Base-by-base conservation (phyloP, 2,888 invertebrate species). In the Athetis lepigone region DNA sequence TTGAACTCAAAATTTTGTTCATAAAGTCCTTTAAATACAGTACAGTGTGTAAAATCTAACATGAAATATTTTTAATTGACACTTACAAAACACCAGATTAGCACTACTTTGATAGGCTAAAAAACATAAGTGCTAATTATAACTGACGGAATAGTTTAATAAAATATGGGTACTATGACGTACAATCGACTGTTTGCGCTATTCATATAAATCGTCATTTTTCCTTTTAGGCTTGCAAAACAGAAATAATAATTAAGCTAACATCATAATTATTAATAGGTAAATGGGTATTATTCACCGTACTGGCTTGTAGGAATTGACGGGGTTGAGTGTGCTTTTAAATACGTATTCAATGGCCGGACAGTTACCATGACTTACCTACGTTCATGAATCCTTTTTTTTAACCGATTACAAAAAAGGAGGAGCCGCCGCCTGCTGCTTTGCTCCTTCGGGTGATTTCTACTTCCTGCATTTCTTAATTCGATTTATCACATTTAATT, bases 121-220 rank as follows among this genome's bases (percentile, higher is more conserved):
- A 25, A 13, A 2, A 7, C 11, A 1, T 2, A 16, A 27, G 11
- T 4, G 0, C 5, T 29, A 16, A 36, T 49, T 19, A 19, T 9
- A 19, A 37, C 19, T 37, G 42, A 42, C 18, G 27, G 42, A n/a
- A 37, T 56, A 11, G 3, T 39, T 54, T 45, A 39, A 19, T 11
- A 4, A 55, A 9, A 16, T 27, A 27, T 13, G n/a, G 4, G 19
- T 50, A 59, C 39, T 37, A 9, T 67, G 68, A 59, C 27, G 68
- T 23, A 9, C 33, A 16, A 2, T 36, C 11, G 18, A 33, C 27
- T 47, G 27, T 65, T 49, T 51, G 16, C 23, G n/a, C n/a, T n/a
- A n/a, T n/a, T n/a, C n/a, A n/a, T 51, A 45, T 25, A 67, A 27
- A 50, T 19, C 16, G 8, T 36, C 0, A 16, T 40, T 66, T 65